Evolutionary conservation across 92 coral and sea anemone genomes (phyloP).

Genomic region (Phenganax marumi): DNA sequence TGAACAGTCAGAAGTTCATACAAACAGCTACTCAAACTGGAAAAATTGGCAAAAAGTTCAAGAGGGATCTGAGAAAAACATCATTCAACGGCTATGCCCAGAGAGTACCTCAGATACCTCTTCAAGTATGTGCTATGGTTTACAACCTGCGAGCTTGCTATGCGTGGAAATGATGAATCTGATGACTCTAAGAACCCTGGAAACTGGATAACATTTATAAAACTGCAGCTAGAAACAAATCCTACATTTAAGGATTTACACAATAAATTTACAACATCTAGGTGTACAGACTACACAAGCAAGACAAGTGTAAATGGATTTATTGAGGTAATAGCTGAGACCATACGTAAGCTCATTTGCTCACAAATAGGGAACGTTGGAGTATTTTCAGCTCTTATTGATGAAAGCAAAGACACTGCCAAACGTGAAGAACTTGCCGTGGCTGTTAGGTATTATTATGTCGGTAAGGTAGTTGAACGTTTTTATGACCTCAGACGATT

Average conservation of each 20-base stretch:
- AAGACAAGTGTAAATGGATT: slow-evolving; percentile 40
- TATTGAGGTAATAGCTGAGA: slow-evolving; percentile 4
- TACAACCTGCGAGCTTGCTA: slow-evolving; percentile 21
- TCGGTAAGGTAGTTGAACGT: slow-evolving; percentile 22
- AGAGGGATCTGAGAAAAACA: slow-evolving; percentile 40
- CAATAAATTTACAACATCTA: slow-evolving; percentile 29
- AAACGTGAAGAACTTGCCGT: slow-evolving; percentile 6
- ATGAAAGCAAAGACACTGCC: slow-evolving; percentile 17
- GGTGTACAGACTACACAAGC: slow-evolving; percentile 36
- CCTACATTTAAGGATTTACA: slow-evolving; percentile 10
- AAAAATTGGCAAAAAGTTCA: slow-evolving; percentile 33
- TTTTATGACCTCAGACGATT: slow-evolving; percentile 15
- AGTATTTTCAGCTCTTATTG: slow-evolving; percentile 3
- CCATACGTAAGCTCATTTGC: slow-evolving; percentile 30
- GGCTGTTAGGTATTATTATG: slow-evolving; percentile 12
- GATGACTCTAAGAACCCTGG: slow-evolving; percentile 36
- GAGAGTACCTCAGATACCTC: slow-evolving; percentile 3
- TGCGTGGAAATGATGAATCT: slow-evolving; percentile 12
- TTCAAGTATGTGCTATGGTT: slow-evolving; percentile 35
- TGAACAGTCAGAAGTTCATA: slow-evolving; percentile 32
- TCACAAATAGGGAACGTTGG: slow-evolving; percentile 20
- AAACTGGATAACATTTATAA: slow-evolving; percentile 22
- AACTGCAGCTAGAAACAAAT: slow-evolving; percentile 15
- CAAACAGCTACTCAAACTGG: slow-evolving; percentile 21
- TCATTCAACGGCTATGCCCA: slow-evolving; percentile 23